Evolutionary conservation across 2,888 invertebrate species (phyloP).

Genomic region (Dendrolimus pini): DNA sequence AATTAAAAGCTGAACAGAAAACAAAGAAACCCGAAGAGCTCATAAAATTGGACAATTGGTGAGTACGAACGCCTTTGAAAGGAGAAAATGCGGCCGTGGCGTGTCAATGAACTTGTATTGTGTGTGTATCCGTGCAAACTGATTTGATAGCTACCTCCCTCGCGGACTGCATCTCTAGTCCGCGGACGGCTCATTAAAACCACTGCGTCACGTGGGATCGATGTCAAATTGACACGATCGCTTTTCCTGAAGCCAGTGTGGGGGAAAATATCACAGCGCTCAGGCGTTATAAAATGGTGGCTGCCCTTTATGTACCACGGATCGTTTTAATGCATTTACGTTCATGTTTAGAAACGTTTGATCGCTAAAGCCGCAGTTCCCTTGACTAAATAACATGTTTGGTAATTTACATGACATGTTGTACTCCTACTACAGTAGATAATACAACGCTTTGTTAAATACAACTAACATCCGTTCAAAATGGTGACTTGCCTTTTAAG

Average conservation of each 20-base stretch:
- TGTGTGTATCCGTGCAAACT: conserved; percentile 78
- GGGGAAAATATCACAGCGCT: conserved; percentile 71
- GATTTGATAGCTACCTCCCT: conserved; percentile 80
- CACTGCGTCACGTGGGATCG: conserved; percentile 84
- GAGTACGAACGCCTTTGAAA: conserved; percentile 78
- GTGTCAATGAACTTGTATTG: conserved; percentile 79
- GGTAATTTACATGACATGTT: conserved; percentile 33
- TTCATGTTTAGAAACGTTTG: conserved; percentile 36
- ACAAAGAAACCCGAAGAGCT: conserved; percentile 96
- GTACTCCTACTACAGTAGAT: conserved; percentile 34
- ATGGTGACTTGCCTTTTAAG: conserved; percentile 78
- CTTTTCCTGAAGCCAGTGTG: conserved; percentile 74
- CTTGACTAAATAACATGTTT: conserved; percentile 34
- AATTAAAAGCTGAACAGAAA: conserved; percentile 92
- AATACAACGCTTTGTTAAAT: conserved; percentile 66
- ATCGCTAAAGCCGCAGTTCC: conserved; percentile 28
- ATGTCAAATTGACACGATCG: conserved; percentile 80
- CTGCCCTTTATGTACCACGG: conserved; percentile 61
- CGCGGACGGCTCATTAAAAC: conserved; percentile 82
- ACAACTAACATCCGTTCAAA: conserved; percentile 78
- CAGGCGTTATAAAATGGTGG: conserved; percentile 77
- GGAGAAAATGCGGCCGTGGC: conserved; percentile 78
- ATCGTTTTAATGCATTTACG: conserved; percentile 54
- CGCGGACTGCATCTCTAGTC: conserved; percentile 79
- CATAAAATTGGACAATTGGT: conserved; percentile 97